Evolutionary conservation across 2,797 vertebrate genomes (phyloP), one percentile per base, ranked within the genome.

Genomic region (Brotogeris chrysoptera): DNA sequence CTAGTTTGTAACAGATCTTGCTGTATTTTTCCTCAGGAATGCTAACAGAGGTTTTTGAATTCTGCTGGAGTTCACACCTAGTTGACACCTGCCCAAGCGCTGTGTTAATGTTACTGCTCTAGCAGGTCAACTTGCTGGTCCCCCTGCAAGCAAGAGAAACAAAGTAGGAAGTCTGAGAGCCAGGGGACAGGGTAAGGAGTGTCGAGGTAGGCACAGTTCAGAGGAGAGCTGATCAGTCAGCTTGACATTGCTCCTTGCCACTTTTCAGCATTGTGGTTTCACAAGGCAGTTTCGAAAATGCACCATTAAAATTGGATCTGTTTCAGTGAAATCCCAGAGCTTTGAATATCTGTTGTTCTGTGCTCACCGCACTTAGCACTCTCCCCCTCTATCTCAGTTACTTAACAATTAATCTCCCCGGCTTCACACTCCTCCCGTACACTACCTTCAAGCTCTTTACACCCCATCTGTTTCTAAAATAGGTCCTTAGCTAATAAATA

Each of bases 391-490:
- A 4, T 13, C 44, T 47, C 57, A 84, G 36, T 86, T 53, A 76
- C 36, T 93, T 76, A 64, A 34, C 34, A 59, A 92, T 90, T 95
- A 92, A 95, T 81, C 92, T 52, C 57, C 44, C 36, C 59, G 8
- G 41, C 69, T 46, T 64, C 80, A 27, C 17, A 4, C 20, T 50
- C 46, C 43, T 87, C 53, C 85, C 25, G 30, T 9, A 39, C 25
- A 2, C 44, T 78, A 32, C 23, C 16, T 7, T 39, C 88, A 86
- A 90, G 92, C 92, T 92, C 88, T 86, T 96, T 94, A 94, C 38
- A 17, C 23, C 86, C 96, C 92, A 96, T 96, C 94, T 96, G 96
- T 70, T 78, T 27, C 88, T 46, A 18, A 55, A 59, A 6, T 1
- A 66, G 82, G n/a, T 52, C 68, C 27, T 71, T 34, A 49, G 64